Evolutionary conservation across 1,140 invertebrate species (phyloP), one percentile per base, ranked within the genome.

Genomic region (Proales similis): DNA sequence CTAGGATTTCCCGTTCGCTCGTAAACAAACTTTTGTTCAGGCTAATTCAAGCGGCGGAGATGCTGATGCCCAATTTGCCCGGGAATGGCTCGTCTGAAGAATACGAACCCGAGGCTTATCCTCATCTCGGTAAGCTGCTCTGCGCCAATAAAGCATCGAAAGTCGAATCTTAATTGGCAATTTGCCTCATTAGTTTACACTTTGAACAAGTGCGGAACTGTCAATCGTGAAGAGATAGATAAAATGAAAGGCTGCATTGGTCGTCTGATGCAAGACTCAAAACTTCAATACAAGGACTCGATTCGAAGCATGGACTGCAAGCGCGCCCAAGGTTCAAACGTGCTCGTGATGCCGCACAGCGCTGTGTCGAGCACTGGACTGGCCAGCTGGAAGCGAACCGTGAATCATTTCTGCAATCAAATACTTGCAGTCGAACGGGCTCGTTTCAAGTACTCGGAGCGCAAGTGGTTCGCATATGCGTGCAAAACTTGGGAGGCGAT

Each of bases 21-120:
- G 1, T 24, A 17, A 5, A 14, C 6, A 39, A 17, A 38, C 20
- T 17, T 48, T 38, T 66, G 9, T 42, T 5, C 66, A 86, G 85
- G 71, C 86, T 87, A 74, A 73, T 88, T 19, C 84, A 86, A 74
- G 82, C 85, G 48, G 85, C 86, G 26, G 86, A 89, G 77, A 88
- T 89, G 86, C 75, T 90, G 67, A 87, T 87, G 70, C 87, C 87
- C 2, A 72, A 42, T 36, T 42, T 57, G 51, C 19, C 14, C 22
- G 33, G 30, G 76, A 2, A 82, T 83, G 2, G 81, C 84, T 3
- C 82, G 81, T 19, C 81, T 81, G 24, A 79, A 79, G 69, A 72
- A n/a, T 66, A 67, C 17, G 43, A 38, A 24, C 24, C 65, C 5
- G 70, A 72, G 45, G 68, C 67, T 30, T 67, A 65, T 32, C 66